Evolutionary conservation across 2,888 invertebrate species (phyloP), one percentile per base, ranked within the genome.

Genomic region (Mythimna ferrago): DNA sequence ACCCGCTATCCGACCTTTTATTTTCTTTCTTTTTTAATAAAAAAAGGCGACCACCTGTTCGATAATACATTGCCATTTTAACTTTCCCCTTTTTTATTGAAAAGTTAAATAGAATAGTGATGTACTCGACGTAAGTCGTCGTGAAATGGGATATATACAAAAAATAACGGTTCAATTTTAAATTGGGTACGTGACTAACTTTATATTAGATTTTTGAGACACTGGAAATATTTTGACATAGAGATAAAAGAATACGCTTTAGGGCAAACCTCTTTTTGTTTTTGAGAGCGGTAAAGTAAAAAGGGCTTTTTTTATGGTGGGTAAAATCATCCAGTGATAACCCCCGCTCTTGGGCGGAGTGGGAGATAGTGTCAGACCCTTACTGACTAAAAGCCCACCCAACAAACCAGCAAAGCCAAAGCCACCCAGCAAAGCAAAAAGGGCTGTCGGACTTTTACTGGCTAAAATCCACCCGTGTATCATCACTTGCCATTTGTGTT

Each of bases 131-230:
- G 16, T 56, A 14, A 65, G 51, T 70, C 19, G 6, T 51, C 26
- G 14, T 10, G 6, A 70, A 60, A 44, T 54, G 44, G 54, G 48
- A 74, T 61, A 73, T 66, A 60, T 64, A 48, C 63, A 54, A 73
- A 73, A 73, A 54, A 41, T 56, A 65, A 48, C 41, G 48, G 61
- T 67, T 51, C 21, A 54, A 51, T 66, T 70, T 64, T 54, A 70
- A 81, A 78, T 81, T 58, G 81, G 48, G 21, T 54, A 76, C 76
- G 81, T 81, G 81, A 78, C 81, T 48, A 54, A 81, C 76, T 81
- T 61, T 35, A 3, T 63, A 38, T 69, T 65, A 4, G 19, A 61
- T 11, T 57, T 65, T 53, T 51, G 41, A 64, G 44, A n/a, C 11
- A 6, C 16, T 32, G 21, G 4, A 61, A 35, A 41, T 71, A 54